Evolutionary conservation across 2,797 vertebrate genomes (phyloP), one percentile per base, ranked within the genome.

Genomic region (Onychomys torridus): DNA sequence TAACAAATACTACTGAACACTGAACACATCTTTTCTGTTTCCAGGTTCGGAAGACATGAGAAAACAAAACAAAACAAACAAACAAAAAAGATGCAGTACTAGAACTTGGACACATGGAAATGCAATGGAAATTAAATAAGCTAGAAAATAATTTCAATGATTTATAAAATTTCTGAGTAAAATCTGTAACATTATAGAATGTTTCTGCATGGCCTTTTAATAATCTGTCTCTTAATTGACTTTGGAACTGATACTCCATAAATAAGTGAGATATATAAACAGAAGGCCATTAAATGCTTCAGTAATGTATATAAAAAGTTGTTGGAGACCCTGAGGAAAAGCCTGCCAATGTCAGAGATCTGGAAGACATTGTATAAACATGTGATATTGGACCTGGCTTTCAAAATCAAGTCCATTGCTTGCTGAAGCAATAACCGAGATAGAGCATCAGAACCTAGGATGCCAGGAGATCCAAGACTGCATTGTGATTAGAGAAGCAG

Each of bases 111-210:
- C 21, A 78, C 73, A 25, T 6, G 1, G 57, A 92, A 85, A 43
- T 40, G 16, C 21, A 89, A 61, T 2, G 37, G 69, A 92, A 86
- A 93, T 91, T 32, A 79, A 37, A 23, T 88, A 86, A 94, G 55
- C 8, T 73, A 83, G 40, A 93, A 43, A 37, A 57, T 32, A 40
- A 29, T 92, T 90, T 32, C 14, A 91, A 10, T 83, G 92, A 40
- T 71, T 95, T 65, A 63, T 17, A 63, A 94, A 88, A 34, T 82
- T 91, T 87, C 32, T 76, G 61, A 61, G 16, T 88, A 71, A 96
- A 79, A 12, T 77, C 19, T 32, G 89, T 9, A 37, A 40, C 52
- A 93, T 43, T 85, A 32, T 84, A 46, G 49, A 83, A 85, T 67
- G 34, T 76, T 29, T 12, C 12, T 71, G 13, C 19, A 52, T 91